Evolutionary conservation across 37 sponge, comb jelly and placozoan genomes (phyloP).

Genomic region (Cliona cf. orientalis): DNA sequence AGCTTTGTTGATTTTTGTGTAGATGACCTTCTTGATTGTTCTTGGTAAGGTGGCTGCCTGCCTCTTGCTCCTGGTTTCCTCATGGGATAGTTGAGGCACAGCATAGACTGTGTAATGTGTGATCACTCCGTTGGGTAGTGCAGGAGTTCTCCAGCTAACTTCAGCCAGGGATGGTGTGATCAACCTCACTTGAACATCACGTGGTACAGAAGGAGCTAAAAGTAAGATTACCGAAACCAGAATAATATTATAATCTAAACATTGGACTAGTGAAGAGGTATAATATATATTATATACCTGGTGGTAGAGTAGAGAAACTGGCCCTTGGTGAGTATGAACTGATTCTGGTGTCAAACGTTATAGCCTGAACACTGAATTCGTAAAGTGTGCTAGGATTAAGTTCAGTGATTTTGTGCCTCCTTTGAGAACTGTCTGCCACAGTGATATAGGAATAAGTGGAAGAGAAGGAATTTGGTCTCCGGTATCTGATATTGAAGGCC

Average conservation of each 20-base stretch:
- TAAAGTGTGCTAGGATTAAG: constrained; percentile 10
- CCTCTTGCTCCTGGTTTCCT: neutral
- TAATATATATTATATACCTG: no score
- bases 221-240: no score
- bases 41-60: neutral
- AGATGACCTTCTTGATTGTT: constrained; percentile 9
- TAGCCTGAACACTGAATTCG: constrained; percentile 10
- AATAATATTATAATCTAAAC: no score
- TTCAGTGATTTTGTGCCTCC: constrained; percentile 14
- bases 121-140: constrained; percentile 22
- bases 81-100: neutral
- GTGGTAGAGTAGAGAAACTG: constrained; percentile 1
- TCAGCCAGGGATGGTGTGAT: neutral
- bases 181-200: neutral
- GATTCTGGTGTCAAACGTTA: neutral
- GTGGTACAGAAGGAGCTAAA: constrained; percentile 25
- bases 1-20: no score
- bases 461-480: neutral
- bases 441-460: neutral
- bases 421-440: neutral
- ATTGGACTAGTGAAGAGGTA: no score
- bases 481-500: constrained; percentile 6
- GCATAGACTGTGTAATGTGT: constrained; percentile 27
- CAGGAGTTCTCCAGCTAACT: constrained; percentile 9
- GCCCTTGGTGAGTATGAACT: constrained; percentile 10